Percentiles rank a stretch among this genome's conserved stretches.
phyloP scores from a whole-genome alignment of 92 coral and sea anemone species.

The Epizoanthus ramosus region DNA sequence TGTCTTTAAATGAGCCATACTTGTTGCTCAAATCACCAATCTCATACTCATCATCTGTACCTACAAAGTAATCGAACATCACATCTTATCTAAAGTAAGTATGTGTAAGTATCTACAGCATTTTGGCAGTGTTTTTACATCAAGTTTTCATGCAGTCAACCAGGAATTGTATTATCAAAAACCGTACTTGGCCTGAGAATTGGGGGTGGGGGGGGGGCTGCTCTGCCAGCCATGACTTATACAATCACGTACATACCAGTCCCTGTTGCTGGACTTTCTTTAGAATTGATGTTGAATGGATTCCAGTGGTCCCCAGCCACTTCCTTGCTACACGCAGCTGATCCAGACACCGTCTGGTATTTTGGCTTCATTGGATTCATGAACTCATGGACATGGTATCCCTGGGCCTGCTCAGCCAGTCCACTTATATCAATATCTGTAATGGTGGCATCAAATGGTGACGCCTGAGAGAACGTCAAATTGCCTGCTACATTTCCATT shows the following conservation, averaged over 20 bases:
- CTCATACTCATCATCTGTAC: conserved; percentile 91
- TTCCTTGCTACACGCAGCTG: conserved; percentile 62
- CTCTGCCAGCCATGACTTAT: too few species aligned
- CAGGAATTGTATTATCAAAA: too few species aligned
- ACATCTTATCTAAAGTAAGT: too few species aligned
- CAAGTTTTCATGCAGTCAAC: too few species aligned
- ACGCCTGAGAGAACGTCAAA: conserved; percentile 70
- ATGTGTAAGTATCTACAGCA: too few species aligned
- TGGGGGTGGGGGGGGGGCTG: too few species aligned
- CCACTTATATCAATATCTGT: conserved; percentile 66
- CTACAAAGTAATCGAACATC: conserved; percentile 32
- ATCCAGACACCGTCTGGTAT: conserved; percentile 54
- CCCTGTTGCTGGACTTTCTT: conserved; percentile 73
- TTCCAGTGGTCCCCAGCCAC: conserved; percentile 84
- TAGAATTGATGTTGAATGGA: conserved; percentile 74
- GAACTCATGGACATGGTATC: conserved; percentile 89
- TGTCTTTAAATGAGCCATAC: conserved; percentile 76
- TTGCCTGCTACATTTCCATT: conserved; percentile 83
- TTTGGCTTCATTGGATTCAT: conserved; percentile 79
- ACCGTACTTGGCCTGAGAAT: too few species aligned
- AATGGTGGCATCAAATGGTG: conserved; percentile 84
- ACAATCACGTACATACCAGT: conserved; percentile 63
- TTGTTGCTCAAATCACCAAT: conserved; percentile 92
- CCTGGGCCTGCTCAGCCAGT: conserved; percentile 63
- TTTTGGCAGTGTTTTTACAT: too few species aligned